Conservation (phyloP, 2,888 invertebrate genomes). For the Abrostola tripartita region DNA sequence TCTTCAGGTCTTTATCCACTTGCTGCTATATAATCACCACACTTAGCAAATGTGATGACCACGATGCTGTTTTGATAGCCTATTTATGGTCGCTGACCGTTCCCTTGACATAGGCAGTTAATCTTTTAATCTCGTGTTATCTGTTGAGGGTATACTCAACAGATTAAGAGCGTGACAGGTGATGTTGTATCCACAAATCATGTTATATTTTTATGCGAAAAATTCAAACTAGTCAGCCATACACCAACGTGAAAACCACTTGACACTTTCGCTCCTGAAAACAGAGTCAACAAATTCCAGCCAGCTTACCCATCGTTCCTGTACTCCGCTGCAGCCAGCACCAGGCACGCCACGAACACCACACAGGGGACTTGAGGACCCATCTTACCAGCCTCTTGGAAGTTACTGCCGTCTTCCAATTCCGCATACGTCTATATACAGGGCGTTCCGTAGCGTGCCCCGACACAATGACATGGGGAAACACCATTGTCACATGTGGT, state of each 20-base stretch:
- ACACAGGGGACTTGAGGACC: slow-evolving; percentile 61
- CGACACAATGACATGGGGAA: slow-evolving; percentile 84
- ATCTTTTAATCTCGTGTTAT: too few relatives aligned
- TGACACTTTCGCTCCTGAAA: neutral
- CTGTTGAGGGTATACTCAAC: too few relatives aligned
- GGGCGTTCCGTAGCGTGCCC: slow-evolving; percentile 79
- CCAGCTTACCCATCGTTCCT: slow-evolving; percentile 78
- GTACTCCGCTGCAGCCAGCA: slow-evolving; percentile 68
- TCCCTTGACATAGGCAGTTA: too few relatives aligned
- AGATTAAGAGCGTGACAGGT: too few relatives aligned
- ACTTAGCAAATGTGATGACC: too few relatives aligned
- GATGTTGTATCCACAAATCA: too few relatives aligned
- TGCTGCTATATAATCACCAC: too few relatives aligned
- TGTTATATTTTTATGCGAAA: too few relatives aligned
- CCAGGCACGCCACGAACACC: slow-evolving; percentile 50
- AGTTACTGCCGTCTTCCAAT: slow-evolving; percentile 71
- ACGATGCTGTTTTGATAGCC: too few relatives aligned
- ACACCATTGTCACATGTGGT: slow-evolving; percentile 73
- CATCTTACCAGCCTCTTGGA: slow-evolving; percentile 68
- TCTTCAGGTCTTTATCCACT: too few relatives aligned
- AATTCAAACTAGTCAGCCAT: neutral
- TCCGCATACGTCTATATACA: slow-evolving; percentile 79
- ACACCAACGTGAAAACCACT: neutral
- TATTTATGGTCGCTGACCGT: too few relatives aligned
- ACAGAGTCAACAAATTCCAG: slow-evolving; percentile 3